These are phyloP conservation scores for Chrysaora quinquecirrha DNA, from an alignment of 30 jellyfish, hydroid and myxozoan species.

Conservation along the genomic window DNA sequence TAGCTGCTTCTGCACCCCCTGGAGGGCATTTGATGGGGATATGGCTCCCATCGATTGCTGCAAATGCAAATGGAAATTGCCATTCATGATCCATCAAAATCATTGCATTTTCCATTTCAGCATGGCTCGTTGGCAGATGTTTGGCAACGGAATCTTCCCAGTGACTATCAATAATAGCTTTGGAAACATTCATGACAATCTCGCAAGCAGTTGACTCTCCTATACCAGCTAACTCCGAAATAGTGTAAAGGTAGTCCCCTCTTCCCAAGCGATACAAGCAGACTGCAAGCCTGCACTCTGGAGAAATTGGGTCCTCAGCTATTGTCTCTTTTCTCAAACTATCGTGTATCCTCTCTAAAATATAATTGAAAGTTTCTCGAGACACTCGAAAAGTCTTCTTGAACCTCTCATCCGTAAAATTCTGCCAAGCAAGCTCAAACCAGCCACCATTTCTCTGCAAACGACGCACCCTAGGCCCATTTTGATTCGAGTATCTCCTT, in stretches of 20 bases:
- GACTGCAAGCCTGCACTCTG: conserved; percentile 33
- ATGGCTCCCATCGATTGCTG: conserved; percentile 61
- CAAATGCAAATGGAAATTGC: conserved; percentile 52
- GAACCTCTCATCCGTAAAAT: neutral
- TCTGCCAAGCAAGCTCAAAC: neutral
- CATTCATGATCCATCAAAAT: conserved; percentile 21
- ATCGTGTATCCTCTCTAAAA: conserved; percentile 3
- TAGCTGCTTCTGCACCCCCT: conserved; percentile 38
- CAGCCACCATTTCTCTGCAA: neutral
- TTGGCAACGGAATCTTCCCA: neutral
- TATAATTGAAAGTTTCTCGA: neutral
- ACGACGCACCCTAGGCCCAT: no score
- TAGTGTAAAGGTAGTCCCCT: conserved; percentile 48
- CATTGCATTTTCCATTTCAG: conserved; percentile 6
- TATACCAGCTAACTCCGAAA: conserved; percentile 53
- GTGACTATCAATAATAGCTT: no score
- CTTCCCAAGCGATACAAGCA: conserved; percentile 59
- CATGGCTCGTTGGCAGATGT: conserved; percentile 9
- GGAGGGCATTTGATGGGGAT: conserved; percentile 62
- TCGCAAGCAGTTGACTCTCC: conserved; percentile 39
- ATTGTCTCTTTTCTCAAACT: conserved; percentile 5
- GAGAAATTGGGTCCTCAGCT: conserved; percentile 49
- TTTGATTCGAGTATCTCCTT: no score
- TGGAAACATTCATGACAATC: conserved; percentile 21
- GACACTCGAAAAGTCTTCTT: conserved; percentile 31